phyloP scores from a whole-genome alignment of 2,888 invertebrate genomes.

The Drosophila birchii region DNA sequence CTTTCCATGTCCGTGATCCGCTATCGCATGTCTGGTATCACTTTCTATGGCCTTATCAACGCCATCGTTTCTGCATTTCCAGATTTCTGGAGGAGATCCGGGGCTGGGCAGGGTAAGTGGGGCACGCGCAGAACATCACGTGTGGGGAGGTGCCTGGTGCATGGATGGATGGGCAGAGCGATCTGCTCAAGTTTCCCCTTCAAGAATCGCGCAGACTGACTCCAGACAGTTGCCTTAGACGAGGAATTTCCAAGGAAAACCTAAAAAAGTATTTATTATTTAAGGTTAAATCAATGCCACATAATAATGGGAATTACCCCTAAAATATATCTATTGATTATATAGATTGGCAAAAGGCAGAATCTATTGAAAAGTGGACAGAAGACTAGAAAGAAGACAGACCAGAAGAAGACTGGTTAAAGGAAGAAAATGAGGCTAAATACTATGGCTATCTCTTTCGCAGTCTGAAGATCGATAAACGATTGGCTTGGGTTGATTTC shows the following conservation, averaged over 20 bases:
- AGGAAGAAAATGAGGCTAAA: not conserved
- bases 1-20: slow-evolving; percentile 32
- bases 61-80: slow-evolving; percentile 14
- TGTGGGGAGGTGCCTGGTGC: not conserved
- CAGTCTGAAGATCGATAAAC: slow-evolving; percentile 30
- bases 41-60: slow-evolving; percentile 39
- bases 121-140: slow-evolving; percentile 35
- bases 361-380: not conserved
- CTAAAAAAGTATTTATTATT: no score
- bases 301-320: not conserved
- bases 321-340: not conserved
- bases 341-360: not conserved
- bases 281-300: no score
- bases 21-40: slow-evolving; percentile 47
- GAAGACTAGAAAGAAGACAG: not conserved
- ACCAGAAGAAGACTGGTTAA: not conserved
- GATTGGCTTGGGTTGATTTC: slow-evolving; percentile 41
- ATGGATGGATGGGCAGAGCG: slow-evolving; percentile 3
- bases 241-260: not conserved
- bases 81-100: slow-evolving; percentile 6
- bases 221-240: slow-evolving; percentile 20
- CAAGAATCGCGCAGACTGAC: slow-evolving; percentile 17
- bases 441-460: slow-evolving; percentile 2
- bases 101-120: slow-evolving; percentile 2
- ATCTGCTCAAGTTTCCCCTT: slow-evolving; percentile 11